A percentile compares a stretch with the other conserved stretches of the same genome.
Evolutionary conservation across 2,888 invertebrate species (phyloP).

Genomic region (Neoitamus cyanurus): DNA sequence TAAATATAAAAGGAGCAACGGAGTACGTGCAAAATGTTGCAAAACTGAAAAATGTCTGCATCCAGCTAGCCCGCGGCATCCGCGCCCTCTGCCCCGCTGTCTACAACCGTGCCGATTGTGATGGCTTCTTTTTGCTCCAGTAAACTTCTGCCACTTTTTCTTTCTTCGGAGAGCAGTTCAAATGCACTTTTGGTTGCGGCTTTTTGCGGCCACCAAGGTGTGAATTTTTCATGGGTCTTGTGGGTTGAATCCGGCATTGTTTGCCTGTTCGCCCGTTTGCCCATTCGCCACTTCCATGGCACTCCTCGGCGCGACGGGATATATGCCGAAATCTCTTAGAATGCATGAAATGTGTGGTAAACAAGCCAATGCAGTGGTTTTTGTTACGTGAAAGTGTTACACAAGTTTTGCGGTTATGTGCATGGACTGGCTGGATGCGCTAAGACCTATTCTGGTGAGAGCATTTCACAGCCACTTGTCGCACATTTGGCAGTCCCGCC

Average conservation of each 20-base stretch:
- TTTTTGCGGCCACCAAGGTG: constrained; percentile 41
- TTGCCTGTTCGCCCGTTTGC: background rate
- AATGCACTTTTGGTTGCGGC: constrained; percentile 31
- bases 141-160: constrained; percentile 32
- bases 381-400: constrained; percentile 46
- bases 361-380: constrained; percentile 44
- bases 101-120: background rate
- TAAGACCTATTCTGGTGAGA: background rate
- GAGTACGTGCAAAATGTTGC: constrained; percentile 43
- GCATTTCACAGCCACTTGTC: background rate
- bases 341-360: constrained; percentile 46
- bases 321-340: constrained; percentile 13
- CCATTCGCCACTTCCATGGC: background rate
- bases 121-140: constrained; percentile 41
- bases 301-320: background rate
- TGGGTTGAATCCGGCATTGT: constrained; percentile 12
- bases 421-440: background rate
- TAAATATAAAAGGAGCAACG: constrained; percentile 28
- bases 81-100: background rate
- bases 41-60: constrained; percentile 44
- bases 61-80: background rate
- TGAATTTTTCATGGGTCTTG: constrained; percentile 44
- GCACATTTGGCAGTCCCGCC: background rate
- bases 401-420: constrained; percentile 3
- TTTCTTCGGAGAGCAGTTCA: constrained; percentile 24